Evolutionary conservation across 2,797 vertebrate genomes (phyloP), one percentile per base, ranked within the genome.

Genomic region (Atherinosoma microstoma): DNA sequence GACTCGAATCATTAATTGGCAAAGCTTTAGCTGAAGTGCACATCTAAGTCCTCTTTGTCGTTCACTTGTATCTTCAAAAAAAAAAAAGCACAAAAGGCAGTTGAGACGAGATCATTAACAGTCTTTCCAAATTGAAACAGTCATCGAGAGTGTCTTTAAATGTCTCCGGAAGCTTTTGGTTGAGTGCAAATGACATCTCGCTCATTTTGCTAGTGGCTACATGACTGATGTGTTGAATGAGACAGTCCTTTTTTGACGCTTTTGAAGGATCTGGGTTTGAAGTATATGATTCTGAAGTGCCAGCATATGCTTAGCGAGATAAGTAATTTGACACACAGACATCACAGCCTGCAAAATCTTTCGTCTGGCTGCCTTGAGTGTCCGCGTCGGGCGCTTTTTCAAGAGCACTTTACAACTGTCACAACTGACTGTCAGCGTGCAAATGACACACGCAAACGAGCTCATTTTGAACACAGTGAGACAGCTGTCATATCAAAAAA

Each of bases 301-400:
- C 90, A 79, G 93, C 93, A 90, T 92, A 93, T 94, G 94, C 94
- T 93, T 88, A 85, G 93, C 32, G 87, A 93, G 94, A 95, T 95
- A 95, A 95, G 94, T 93, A 84, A 93, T 95, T 93, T 94, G 93
- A 93, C 93, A 94, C 90, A 89, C 89, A 93, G 90, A 92, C 92
- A 94, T 95, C 93, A 93, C 93, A 93, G 93, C 88, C 79, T 11
- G 90, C 87, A 91, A 92, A 67, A 92, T 91, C 92, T 93, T 90
- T 93, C 87, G 89, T 91, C 89, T 90, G 87, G 84, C 87, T 91
- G 89, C 88, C 86, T 91, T 67, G 75, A 90, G 90, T 90, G 90
- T 91, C 91, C 91, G 84, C 80, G 76, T 71, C 73, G 67, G 77
- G 74, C 61, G 76, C 84, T 84, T 91, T 91, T 90, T 92, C 90